Base-by-base conservation (phyloP, 2,888 invertebrate species). In the Chironomus tentans region DNA sequence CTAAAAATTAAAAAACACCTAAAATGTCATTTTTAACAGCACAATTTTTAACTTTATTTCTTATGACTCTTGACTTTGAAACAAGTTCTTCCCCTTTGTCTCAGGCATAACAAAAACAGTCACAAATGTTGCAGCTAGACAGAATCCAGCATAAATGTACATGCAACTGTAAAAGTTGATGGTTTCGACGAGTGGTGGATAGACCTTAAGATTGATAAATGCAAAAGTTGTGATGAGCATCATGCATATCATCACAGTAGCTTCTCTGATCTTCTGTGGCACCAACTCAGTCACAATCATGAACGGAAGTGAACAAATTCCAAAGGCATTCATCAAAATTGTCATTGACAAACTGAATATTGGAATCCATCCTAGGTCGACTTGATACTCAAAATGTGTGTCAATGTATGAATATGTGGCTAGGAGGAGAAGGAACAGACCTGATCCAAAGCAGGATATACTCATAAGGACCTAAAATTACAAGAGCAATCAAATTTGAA, bases 211-310 rank as follows among this genome's bases (percentile, higher is more conserved):
- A 50, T 77, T 65, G 15, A 74, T 68, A 56, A 79, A 78, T 46
- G 77, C 77, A 12, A 78, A 75, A 5, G 77, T 6, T 15, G 78
- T 78, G 12, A 78, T 47, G 2, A 75, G 62, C 4, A 56, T 18
- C 76, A 78, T 78, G 21, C 77, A 78, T 22, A 78, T 22, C 24
- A 77, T 77, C 2, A 77, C 77, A 5, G 76, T 50, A 2, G 6
- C 15, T 50, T 50, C 15, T 4, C 50, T 50, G 13, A 79, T 79
- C 38, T 79, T 78, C 48, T 76, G 68, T 47, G 78, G 78, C 46
- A 79, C 50, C 7, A 79, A 65, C 76, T 79, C 79, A 4, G 77
- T 77, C 46, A 79, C 15, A 5, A 79, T 77, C 61, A 78, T 77
- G 62, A 79, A 78, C 2, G 78, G 77, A 6, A 78, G 48, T 10